These are phyloP conservation scores for Pipa parva DNA, from an alignment of 2,113 vertebrate genomes.

Conservation along the genomic window DNA sequence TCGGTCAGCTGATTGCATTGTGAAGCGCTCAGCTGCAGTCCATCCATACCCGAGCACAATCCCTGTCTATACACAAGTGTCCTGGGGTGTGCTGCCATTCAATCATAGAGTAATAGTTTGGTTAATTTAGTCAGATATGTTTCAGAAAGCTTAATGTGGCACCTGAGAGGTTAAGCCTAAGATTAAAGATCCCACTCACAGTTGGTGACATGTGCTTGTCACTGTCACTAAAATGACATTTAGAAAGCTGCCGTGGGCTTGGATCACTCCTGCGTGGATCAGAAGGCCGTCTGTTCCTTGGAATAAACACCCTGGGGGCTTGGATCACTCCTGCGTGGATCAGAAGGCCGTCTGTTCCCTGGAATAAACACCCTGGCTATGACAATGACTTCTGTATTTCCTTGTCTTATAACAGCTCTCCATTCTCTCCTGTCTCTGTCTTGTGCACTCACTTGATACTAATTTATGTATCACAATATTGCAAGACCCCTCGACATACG, in stretches of 20 bases:
- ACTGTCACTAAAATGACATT: constrained; percentile 37
- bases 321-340: constrained; percentile 33
- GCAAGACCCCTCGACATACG: too few species aligned
- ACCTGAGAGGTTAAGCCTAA: constrained; percentile 15
- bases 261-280: constrained; percentile 33
- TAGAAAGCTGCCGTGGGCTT: constrained; percentile 37
- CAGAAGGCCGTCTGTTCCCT: constrained; percentile 31
- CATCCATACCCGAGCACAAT: too few species aligned
- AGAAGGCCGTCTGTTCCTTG: constrained; percentile 31
- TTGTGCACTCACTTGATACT: too few species aligned
- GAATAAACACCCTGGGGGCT: constrained; percentile 30
- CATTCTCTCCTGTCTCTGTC: neutral
- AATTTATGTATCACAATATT: too few species aligned
- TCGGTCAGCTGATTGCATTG: too few species aligned
- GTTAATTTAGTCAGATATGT: too few species aligned
- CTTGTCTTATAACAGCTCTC: neutral
- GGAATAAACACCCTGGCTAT: constrained; percentile 13
- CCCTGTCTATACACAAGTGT: too few species aligned
- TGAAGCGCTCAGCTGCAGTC: too few species aligned
- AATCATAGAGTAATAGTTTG: too few species aligned
- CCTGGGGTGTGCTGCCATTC: too few species aligned
- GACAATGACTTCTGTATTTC: constrained; percentile 6
- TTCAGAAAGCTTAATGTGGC: neutral
- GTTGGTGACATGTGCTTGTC: constrained; percentile 38
- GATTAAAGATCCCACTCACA: constrained; percentile 27